phyloP scores from a whole-genome alignment of 2,888 invertebrate genomes.

The Holacanthella duospinosa region DNA sequence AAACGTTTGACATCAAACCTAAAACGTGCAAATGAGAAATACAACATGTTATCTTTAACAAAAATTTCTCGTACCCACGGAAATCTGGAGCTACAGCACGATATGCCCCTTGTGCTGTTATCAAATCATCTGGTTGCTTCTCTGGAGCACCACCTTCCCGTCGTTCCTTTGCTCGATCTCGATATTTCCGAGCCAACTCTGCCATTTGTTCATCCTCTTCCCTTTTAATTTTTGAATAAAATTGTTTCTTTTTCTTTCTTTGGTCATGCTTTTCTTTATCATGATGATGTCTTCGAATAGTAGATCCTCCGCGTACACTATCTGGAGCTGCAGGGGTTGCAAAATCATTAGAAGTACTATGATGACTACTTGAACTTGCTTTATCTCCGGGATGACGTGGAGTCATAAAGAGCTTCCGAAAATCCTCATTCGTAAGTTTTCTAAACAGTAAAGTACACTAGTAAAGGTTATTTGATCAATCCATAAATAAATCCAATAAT shows the following conservation, averaged over 20 bases:
- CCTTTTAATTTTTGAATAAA: constrained; percentile 84
- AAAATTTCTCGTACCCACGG: constrained; percentile 81
- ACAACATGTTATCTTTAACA: background rate
- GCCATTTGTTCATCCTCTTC: constrained; percentile 91
- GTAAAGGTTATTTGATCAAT: background rate
- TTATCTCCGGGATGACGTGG: constrained; percentile 57
- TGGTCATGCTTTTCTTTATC: constrained; percentile 63
- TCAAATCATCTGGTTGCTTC: constrained; percentile 69
- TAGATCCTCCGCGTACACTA: constrained; percentile 35
- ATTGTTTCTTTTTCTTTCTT: constrained; percentile 81
- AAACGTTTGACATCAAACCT: background rate
- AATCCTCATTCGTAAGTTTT: constrained; percentile 85
- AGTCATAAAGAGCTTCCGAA: constrained; percentile 88
- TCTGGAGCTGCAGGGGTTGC: constrained; percentile 35
- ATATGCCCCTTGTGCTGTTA: constrained; percentile 67
- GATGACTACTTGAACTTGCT: constrained; percentile 20
- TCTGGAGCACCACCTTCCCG: constrained; percentile 75
- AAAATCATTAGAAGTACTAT: constrained; percentile 25
- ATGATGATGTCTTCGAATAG: constrained; percentile 26
- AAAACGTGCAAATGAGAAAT: background rate
- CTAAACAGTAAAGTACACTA: constrained; percentile 11
- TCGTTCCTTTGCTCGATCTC: constrained; percentile 81
- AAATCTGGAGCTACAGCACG: constrained; percentile 92
- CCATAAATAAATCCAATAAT: background rate
- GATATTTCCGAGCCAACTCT: constrained; percentile 84